Evolutionary conservation across 2,797 vertebrate genomes (phyloP), one percentile per base, ranked within the genome.

Genomic region (Sparidentex hasta): DNA sequence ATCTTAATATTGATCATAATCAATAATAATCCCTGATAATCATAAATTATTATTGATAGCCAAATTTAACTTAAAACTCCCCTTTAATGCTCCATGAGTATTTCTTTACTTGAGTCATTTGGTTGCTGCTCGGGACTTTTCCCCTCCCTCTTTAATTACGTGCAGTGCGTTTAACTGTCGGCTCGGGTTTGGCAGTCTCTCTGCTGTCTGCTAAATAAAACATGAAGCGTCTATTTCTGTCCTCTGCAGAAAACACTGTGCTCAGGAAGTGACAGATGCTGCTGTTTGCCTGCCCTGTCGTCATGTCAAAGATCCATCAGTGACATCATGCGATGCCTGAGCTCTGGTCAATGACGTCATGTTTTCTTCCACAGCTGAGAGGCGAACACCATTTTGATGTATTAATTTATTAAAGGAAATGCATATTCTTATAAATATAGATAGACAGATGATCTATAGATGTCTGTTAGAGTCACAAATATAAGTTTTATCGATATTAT

Each of bases 161-260:
- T 66, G 48, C 62, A 33, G 71, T 84, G 69, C 74, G 79, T 87
- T 87, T 87, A 75, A 75, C 52, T 54, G 79, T 88, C 84, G 72
- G 74, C 83, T 92, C 84, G 67, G 85, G 87, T 82, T 87, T 81
- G 84, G 74, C 74, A 63, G 61, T 79, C 76, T 71, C 74, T 87
- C 81, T 76, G 62, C 66, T 80, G 71, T 80, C 71, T 79, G 65
- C 61, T 92, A 68, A 91, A 93, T 93, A 88, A 93, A 91, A 91
- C 74, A 93, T 91, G 82, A 88, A 72, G 47, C 18, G 3, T 84
- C 82, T 91, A 82, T 87, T 90, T 89, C 85, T 81, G 86, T 82
- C 73, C 68, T 81, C 74, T 76, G 43, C 76, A 76, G 57, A 87
- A 55, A 55, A 9, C 55, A 38, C 43, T 3, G 33, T 8, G 38